Evolutionary conservation across 2,113 vertebrate genomes (phyloP).

Genomic region (Catagonus wagneri): DNA sequence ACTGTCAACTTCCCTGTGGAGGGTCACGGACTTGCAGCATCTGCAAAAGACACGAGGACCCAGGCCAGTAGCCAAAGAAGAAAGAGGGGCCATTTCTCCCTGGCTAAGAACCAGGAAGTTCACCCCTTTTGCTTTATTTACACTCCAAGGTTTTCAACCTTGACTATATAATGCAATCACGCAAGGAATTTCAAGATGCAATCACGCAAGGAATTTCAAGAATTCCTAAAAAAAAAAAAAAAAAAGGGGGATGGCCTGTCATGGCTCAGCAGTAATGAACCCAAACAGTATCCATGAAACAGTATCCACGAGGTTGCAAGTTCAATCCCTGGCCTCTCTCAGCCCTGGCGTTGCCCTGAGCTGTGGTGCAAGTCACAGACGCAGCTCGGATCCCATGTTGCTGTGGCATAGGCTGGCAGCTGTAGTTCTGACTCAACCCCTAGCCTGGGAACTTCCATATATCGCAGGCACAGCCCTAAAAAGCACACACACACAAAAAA

Average conservation of each 20-base stretch:
- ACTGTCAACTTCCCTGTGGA: accelerated
- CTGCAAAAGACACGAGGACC: neutral
- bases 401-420: too few species aligned
- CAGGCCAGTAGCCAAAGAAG: neutral
- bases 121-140: too few species aligned
- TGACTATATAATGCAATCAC: neutral
- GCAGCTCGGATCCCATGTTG: too few species aligned
- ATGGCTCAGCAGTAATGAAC: too few species aligned
- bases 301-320: too few species aligned
- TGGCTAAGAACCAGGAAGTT: neutral
- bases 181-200: neutral
- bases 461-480: too few species aligned
- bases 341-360: too few species aligned
- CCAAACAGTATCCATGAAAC: accelerated
- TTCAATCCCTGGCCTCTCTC: too few species aligned
- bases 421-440: too few species aligned
- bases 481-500: neutral
- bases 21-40: neutral
- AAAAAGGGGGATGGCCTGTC: too few species aligned
- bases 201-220: neutral
- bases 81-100: neutral
- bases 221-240: neutral
- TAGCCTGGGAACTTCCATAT: too few species aligned
- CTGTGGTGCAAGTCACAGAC: too few species aligned
- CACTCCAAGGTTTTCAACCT: neutral